Percentiles rank a stretch among this genome's conserved stretches.
These are phyloP conservation scores for Cataglyphis albicans DNA, from an alignment of 2,888 invertebrate genomes.

Conservation along the genomic window DNA sequence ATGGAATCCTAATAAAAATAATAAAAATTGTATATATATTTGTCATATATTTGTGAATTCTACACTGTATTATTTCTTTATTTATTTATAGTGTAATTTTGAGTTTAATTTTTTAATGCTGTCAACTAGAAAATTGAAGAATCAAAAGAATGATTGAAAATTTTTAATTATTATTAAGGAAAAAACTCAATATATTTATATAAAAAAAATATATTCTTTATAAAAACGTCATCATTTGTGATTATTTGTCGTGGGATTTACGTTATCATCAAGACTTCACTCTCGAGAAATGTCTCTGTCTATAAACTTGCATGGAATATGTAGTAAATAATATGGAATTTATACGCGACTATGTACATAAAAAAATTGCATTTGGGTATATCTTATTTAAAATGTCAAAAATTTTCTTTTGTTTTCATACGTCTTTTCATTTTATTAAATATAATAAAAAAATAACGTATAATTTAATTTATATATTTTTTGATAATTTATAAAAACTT, in stretches of 20 bases:
- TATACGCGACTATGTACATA: neutral
- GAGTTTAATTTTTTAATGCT: neutral
- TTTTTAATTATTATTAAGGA: neutral
- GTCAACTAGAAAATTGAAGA: neutral
- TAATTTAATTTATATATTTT: neutral
- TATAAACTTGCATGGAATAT: conserved; percentile 13
- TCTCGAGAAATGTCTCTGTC: neutral
- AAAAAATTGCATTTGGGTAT: neutral
- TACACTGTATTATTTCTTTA: neutral
- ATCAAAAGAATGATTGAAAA: neutral
- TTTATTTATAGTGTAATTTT: neutral
- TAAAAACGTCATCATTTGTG: neutral
- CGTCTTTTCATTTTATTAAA: neutral
- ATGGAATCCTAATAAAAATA: neutral
- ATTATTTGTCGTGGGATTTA: neutral
- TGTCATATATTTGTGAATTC: neutral
- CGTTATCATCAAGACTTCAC: neutral
- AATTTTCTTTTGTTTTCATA: neutral
- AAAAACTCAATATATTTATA: neutral
- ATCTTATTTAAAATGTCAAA: neutral
- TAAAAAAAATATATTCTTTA: neutral
- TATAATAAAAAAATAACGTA: neutral
- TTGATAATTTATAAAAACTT: neutral
- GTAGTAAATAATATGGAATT: neutral
- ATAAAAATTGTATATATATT: neutral